Conservation (phyloP, 2,888 invertebrate genomes). For the Tipula confusa region DNA sequence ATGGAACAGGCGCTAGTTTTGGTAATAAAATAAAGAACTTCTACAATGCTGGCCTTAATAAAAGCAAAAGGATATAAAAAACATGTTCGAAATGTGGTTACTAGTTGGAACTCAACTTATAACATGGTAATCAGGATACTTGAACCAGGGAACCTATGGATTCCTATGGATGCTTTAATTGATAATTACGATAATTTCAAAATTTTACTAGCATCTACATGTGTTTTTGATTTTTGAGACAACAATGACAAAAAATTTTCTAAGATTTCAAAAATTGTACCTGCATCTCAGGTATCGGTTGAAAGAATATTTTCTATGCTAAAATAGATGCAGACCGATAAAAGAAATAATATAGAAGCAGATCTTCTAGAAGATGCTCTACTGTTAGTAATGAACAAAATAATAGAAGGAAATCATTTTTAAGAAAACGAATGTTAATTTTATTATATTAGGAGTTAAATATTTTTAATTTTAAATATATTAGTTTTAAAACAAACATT, state of each 20-base stretch:
- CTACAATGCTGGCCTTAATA: neutral
- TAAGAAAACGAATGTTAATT: no score
- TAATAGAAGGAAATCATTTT: no score
- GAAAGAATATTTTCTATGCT: neutral
- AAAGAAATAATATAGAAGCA: neutral
- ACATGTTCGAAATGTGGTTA: conserved; percentile 27
- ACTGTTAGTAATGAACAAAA: no score
- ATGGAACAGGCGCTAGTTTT: neutral
- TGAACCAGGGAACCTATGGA: conserved; percentile 8
- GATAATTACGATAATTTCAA: neutral
- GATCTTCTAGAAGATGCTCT: neutral
- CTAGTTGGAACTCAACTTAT: conserved; percentile 28
- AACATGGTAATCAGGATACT: conserved; percentile 28
- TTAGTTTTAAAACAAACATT: no score
- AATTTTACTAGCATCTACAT: neutral
- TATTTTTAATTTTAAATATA: no score
- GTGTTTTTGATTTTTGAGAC: neutral
- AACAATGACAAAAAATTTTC: neutral
- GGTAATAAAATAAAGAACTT: neutral
- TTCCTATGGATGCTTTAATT: neutral
- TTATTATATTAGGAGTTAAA: no score
- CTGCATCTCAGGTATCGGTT: neutral
- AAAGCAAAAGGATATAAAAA: conserved; percentile 26
- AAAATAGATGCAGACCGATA: neutral
- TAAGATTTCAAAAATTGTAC: neutral